Evolutionary conservation across 2,113 vertebrate species (phyloP).

Genomic region (Peucedramus taeniatus): DNA sequence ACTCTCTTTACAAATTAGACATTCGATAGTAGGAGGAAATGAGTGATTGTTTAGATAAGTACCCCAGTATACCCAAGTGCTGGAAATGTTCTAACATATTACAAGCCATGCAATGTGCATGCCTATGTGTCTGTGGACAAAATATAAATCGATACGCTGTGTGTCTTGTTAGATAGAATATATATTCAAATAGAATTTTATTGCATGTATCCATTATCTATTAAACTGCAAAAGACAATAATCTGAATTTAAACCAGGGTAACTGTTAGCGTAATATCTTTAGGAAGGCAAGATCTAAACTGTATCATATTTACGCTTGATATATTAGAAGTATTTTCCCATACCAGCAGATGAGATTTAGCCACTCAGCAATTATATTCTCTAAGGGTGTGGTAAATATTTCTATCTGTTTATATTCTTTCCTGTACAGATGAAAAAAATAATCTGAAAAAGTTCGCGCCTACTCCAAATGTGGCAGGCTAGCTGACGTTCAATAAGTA

Average conservation of each 20-base stretch:
- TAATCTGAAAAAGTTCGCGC: slow-evolving; percentile 1
- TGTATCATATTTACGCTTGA: slow-evolving; percentile 7
- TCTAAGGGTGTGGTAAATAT: slow-evolving; percentile 4
- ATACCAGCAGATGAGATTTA: slow-evolving; percentile 9
- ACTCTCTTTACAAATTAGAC: slow-evolving; percentile 49
- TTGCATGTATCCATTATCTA: slow-evolving; percentile 29
- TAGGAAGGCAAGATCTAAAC: slow-evolving; percentile 22
- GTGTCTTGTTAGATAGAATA: slow-evolving; percentile 48
- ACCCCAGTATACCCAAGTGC: slow-evolving; percentile 16
- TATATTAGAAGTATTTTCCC: slow-evolving; percentile 9
- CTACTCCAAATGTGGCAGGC: slow-evolving; percentile 27
- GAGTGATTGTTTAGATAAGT: slow-evolving; percentile 59
- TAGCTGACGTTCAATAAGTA: slow-evolving; percentile 34
- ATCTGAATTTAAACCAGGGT: slow-evolving; percentile 41
- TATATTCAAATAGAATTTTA: slow-evolving; percentile 50
- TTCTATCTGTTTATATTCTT: not conserved
- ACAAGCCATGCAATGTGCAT: not conserved
- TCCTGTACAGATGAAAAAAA: not conserved
- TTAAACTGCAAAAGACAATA: slow-evolving; percentile 30
- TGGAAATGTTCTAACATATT: slow-evolving; percentile 17
- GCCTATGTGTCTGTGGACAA: not conserved
- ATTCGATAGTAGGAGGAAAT: slow-evolving; percentile 56
- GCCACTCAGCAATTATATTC: slow-evolving; percentile 20
- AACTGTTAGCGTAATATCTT: slow-evolving; percentile 34
- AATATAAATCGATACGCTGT: slow-evolving; percentile 49